Evolutionary conservation across 2,888 invertebrate species (phyloP).

Genomic region (Sinhomidia bicolor): DNA sequence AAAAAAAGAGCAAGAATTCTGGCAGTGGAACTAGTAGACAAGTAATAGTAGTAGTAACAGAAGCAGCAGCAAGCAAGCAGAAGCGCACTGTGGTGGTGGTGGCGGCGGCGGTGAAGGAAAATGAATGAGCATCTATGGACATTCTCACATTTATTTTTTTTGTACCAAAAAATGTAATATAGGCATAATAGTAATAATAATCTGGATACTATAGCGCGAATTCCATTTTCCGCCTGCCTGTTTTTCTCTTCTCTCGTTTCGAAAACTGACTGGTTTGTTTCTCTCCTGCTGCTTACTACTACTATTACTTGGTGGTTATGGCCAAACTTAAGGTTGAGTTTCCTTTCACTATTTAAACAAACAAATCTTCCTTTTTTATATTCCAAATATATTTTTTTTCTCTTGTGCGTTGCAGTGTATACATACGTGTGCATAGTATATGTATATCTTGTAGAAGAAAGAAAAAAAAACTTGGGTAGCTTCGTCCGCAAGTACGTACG

Average conservation of each 20-base stretch:
- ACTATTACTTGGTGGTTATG: neutral
- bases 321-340: slow-evolving; percentile 10
- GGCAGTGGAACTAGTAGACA: neutral
- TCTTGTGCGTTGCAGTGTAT: slow-evolving; percentile 31
- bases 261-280: slow-evolving; percentile 19
- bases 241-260: slow-evolving; percentile 10
- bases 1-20: slow-evolving; percentile 13
- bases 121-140: slow-evolving; percentile 55
- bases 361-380: neutral
- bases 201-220: slow-evolving; percentile 26
- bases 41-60: too few species aligned
- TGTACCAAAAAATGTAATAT: neutral
- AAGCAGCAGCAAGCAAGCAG: too few species aligned
- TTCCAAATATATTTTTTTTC: neutral
- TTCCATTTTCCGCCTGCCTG: slow-evolving; percentile 51
- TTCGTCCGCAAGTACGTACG: too few species aligned
- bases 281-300: neutral
- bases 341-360: slow-evolving; percentile 21
- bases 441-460: too few species aligned
- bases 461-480: too few species aligned
- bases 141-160: slow-evolving; percentile 21
- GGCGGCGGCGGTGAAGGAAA: slow-evolving; percentile 2
- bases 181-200: neutral
- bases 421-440: neutral
- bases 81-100: too few species aligned